These are phyloP conservation scores for Machaerirhynchus nigripectus DNA, from an alignment of 2,113 vertebrate genomes.

Conservation along the genomic window DNA sequence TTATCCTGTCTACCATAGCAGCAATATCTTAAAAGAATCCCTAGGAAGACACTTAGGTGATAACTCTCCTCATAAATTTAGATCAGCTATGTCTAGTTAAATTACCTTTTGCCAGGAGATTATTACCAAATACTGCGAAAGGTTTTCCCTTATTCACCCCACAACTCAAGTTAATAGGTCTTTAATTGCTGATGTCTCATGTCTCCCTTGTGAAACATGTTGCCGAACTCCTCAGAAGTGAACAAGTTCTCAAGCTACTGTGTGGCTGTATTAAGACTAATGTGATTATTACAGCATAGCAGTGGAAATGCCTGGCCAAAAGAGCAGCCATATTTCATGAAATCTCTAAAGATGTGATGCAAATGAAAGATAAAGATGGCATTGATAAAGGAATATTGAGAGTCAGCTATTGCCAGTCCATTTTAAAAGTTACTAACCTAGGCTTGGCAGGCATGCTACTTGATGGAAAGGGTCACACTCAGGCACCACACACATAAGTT, in stretches of 20 bases:
- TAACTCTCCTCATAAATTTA: constrained; percentile 50
- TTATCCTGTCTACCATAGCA: neutral
- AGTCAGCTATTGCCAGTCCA: neutral
- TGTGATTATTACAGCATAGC: neutral
- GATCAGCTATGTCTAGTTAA: constrained; percentile 33
- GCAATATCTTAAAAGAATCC: constrained; percentile 4
- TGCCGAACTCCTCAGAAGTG: neutral
- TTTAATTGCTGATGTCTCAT: constrained; percentile 40
- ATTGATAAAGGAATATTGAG: neutral
- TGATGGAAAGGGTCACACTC: neutral
- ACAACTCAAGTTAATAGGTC: constrained; percentile 36
- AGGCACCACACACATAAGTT: rapidly evolving
- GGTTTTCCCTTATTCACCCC: constrained; percentile 38
- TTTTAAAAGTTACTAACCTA: neutral
- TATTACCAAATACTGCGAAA: constrained; percentile 40
- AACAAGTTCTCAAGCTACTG: neutral
- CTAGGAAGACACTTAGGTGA: constrained; percentile 21
- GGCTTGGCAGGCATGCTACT: neutral
- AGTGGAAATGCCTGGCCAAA: neutral
- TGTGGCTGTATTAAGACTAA: neutral
- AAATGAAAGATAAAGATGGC: neutral
- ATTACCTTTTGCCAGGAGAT: constrained; percentile 42
- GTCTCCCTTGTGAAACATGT: constrained; percentile 19
- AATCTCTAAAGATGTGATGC: neutral
- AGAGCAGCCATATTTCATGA: neutral